A percentile compares a stretch with the other conserved stretches of the same genome.
These are phyloP conservation scores for Apodemia mormo DNA, from an alignment of 2,888 invertebrate genomes.

Conservation along the genomic window DNA sequence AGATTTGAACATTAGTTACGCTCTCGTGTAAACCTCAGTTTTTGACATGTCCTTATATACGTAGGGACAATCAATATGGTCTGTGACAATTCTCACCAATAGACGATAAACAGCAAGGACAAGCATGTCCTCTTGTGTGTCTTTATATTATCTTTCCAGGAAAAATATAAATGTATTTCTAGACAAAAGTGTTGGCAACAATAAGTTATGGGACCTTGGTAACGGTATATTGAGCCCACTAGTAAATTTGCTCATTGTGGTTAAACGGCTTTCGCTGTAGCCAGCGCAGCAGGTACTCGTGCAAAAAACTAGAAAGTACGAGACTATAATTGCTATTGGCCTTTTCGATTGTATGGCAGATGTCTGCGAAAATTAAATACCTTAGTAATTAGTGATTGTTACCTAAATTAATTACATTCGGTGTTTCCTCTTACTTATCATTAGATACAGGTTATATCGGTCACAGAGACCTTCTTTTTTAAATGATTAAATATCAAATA, in stretches of 20 bases:
- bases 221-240: background rate
- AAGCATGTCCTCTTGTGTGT: too few species aligned
- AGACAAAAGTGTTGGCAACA: background rate
- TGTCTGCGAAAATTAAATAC: background rate
- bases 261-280: background rate
- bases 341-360: background rate
- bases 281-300: background rate
- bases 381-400: background rate
- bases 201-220: background rate
- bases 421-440: too few species aligned
- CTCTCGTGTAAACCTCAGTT: too few species aligned
- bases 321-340: background rate
- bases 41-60: too few species aligned
- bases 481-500: too few species aligned
- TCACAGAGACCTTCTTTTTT: too few species aligned
- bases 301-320: constrained; percentile 1
- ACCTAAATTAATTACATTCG: background rate
- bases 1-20: too few species aligned
- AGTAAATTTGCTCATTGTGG: background rate
- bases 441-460: too few species aligned
- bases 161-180: background rate
- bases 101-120: too few species aligned
- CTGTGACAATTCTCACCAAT: too few species aligned
- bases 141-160: too few species aligned
- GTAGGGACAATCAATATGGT: too few species aligned